phyloP scores from a whole-genome alignment of 2,888 invertebrate species.

The Orthosia cruda region DNA sequence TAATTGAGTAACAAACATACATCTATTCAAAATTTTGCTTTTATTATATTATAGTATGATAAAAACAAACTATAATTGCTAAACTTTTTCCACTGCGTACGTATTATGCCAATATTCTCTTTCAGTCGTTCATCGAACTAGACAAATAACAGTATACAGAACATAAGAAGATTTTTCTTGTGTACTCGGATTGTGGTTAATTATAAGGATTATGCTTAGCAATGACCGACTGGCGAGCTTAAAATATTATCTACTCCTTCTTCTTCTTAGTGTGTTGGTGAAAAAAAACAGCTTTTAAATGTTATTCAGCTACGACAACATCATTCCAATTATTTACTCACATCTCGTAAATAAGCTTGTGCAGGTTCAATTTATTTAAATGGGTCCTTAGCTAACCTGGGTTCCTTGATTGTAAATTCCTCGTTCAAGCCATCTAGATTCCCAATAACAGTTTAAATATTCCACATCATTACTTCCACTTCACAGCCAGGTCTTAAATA shows the following conservation, averaged over 20 bases:
- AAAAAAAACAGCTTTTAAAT: too few relatives aligned
- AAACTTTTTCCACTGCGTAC: not conserved
- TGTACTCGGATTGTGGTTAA: conserved; percentile 13
- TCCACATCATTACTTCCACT: not conserved
- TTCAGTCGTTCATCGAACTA: not conserved
- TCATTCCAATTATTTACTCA: not conserved
- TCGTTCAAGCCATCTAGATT: not conserved
- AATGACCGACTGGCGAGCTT: too few relatives aligned
- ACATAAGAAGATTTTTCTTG: not conserved
- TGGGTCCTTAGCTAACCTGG: not conserved
- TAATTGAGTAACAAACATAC: too few relatives aligned
- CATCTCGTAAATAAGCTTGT: not conserved
- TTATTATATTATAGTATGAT: too few relatives aligned
- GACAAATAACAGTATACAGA: too few relatives aligned
- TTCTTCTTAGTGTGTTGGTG: too few relatives aligned
- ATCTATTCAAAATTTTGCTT: too few relatives aligned
- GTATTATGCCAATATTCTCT: conserved; percentile 8
- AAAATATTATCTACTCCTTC: too few relatives aligned
- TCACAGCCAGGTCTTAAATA: conserved; percentile 22
- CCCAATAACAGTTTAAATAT: conserved; percentile 7
- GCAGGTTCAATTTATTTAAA: not conserved
- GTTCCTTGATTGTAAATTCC: not conserved
- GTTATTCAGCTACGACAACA: too few relatives aligned
- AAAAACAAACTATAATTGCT: not conserved
- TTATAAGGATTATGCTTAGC: not conserved